Base-by-base conservation (phyloP, 1,140 invertebrate genomes). In the Limonius californicus region DNA sequence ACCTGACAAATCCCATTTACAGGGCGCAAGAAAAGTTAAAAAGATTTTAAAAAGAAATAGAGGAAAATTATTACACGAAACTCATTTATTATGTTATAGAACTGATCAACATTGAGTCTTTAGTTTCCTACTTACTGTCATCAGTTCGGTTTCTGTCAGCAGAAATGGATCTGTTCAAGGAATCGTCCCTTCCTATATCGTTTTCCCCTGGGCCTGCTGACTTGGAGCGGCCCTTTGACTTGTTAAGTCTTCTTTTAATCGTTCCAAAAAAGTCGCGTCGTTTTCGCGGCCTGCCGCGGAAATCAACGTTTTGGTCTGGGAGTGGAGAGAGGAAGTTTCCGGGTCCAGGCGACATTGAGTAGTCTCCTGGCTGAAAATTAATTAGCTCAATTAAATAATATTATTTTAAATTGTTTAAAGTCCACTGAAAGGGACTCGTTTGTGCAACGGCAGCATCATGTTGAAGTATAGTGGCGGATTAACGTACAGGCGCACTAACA, bases 201-300 rank as follows among this genome's bases (percentile, higher is more conserved):
- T 73, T 72, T 27, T 75, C 73, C 9, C 71, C 71, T 27, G 86
- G 86, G 64, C 92, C 91, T 15, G 89, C 85, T 1, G 91, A 85
- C 67, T 82, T 81, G 0, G 83, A 94, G 70, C 83, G 80, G 62
- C 91, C 84, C 60, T 85, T 89, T 72, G 91, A 91, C 16, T 90
- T 93, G 68, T 90, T 83, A 23, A 92, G 81, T 73, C 93, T 84
- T 76, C 89, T 86, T 76, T 90, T 90, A 67, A 97, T 88, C 14
- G 92, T 94, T 6, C 91, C 91, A 76, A 97, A 95, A 81, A 97
- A 94, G 76, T 95, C 92, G 72, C 91, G 82, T 72, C 87, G 86
- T 78, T 90, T 89, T 65, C 83, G 75, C 61, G 84, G 81, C 54
- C 86, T 81, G 30, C 89, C 88, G 69, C 89, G 81, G 30, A 59